These are phyloP conservation scores for Coracopsis vasa DNA, from an alignment of 2,113 vertebrate genomes.

Conservation along the genomic window DNA sequence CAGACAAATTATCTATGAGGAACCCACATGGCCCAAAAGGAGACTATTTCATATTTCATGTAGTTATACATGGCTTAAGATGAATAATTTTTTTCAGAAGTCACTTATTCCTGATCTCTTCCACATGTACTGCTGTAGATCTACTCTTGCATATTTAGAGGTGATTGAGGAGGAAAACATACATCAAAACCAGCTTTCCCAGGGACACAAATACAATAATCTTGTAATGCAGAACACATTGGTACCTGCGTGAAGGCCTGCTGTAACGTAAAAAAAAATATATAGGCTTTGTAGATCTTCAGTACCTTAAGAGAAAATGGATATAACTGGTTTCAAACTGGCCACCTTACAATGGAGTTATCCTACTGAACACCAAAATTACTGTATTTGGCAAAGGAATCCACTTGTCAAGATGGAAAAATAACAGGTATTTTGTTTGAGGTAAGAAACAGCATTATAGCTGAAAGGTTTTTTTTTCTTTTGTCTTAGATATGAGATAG, in stretches of 20 bases:
- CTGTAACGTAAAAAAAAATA: not conserved
- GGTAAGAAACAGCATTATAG: not conserved
- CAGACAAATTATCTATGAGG: not conserved
- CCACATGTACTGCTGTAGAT: not conserved
- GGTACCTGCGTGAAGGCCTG: not conserved
- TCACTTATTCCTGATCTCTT: not conserved
- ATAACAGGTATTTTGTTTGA: not conserved
- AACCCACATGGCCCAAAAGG: not conserved
- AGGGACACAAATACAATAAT: not conserved
- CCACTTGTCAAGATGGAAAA: not conserved
- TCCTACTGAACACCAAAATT: not conserved
- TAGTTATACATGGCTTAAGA: not conserved
- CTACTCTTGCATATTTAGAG: not conserved
- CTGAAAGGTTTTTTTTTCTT: not conserved
- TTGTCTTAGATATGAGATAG: not conserved
- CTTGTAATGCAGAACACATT: not conserved
- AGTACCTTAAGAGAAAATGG: not conserved
- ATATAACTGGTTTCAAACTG: not conserved
- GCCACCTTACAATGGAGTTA: not conserved
- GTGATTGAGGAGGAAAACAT: not conserved
- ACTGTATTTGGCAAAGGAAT: not conserved
- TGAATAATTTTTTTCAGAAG: not conserved
- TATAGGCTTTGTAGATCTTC: not conserved
- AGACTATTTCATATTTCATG: conserved; percentile 3
- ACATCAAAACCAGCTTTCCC: not conserved